These are phyloP conservation scores for Calidris pygmaea DNA, from an alignment of 2,113 vertebrate genomes.

Conservation along the genomic window DNA sequence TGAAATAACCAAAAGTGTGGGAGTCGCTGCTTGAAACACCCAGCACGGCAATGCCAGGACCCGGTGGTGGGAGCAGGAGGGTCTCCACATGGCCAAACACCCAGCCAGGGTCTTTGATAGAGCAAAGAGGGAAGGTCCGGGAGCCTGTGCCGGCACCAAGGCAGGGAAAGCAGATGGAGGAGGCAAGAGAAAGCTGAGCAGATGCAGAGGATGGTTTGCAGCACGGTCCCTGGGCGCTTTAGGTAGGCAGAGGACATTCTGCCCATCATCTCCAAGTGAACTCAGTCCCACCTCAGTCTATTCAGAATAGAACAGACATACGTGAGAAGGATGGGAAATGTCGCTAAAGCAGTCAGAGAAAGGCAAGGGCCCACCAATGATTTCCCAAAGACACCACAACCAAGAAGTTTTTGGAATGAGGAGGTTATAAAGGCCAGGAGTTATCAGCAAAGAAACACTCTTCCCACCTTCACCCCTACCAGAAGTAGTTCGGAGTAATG, in stretches of 20 bases:
- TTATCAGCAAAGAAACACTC: not conserved
- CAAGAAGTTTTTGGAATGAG: not conserved
- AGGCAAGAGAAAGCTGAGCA: not conserved
- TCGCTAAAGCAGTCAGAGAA: not conserved
- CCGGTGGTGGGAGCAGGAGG: fast-evolving
- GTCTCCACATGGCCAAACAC: not conserved
- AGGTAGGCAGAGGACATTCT: not conserved
- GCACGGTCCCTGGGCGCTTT: not conserved
- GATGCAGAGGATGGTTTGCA: not conserved
- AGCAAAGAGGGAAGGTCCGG: not conserved
- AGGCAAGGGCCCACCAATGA: not conserved
- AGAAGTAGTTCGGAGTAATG: not conserved
- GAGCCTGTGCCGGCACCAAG: not conserved
- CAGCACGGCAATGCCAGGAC: not conserved
- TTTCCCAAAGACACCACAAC: not conserved
- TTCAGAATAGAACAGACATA: not conserved
- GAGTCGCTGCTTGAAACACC: not conserved
- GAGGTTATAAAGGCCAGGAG: not conserved
- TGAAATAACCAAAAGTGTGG: not conserved
- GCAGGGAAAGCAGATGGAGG: not conserved
- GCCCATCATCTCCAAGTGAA: not conserved
- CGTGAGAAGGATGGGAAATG: not conserved
- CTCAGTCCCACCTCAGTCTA: not conserved
- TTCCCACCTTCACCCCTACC: not conserved
- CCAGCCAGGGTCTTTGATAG: not conserved